phyloP scores from a whole-genome alignment of 2,797 vertebrate genomes.

The Allochrocebus solatus region DNA sequence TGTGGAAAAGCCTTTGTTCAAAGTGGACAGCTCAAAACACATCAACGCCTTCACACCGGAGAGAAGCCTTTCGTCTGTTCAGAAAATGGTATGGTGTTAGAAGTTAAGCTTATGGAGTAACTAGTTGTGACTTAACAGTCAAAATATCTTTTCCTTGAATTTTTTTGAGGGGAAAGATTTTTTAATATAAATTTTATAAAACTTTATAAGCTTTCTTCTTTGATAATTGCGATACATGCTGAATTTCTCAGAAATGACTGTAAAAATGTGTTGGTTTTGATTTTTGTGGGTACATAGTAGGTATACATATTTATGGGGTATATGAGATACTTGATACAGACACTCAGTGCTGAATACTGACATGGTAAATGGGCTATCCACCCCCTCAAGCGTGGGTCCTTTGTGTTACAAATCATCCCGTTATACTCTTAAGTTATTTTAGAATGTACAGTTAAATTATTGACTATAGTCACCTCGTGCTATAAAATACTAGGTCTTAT shows the following conservation, averaged over 20 bases:
- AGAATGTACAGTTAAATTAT: too few species aligned
- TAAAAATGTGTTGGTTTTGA: background rate
- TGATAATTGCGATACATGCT: background rate
- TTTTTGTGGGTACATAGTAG: background rate
- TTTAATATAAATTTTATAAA: background rate
- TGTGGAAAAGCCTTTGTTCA: constrained; percentile 99
- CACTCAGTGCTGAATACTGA: background rate
- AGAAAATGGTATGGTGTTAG: constrained; percentile 90
- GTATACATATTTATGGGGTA: background rate
- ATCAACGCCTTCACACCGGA: constrained; percentile 98
- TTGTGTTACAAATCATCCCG: background rate
- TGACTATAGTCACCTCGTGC: too few species aligned
- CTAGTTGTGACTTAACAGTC: constrained; percentile 19
- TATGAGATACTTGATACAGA: background rate
- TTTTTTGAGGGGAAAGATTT: background rate
- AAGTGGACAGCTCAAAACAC: constrained; percentile 99
- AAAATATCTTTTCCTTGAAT: constrained; percentile 23
- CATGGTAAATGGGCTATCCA: background rate
- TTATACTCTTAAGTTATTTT: background rate
- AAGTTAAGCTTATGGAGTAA: constrained; percentile 14
- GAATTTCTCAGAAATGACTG: constrained; percentile 10
- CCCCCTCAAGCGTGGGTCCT: background rate
- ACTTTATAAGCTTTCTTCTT: background rate
- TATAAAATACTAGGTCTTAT: too few species aligned
- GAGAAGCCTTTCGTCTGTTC: constrained; percentile 99